These are phyloP conservation scores for Metopolophium dirhodum DNA, from an alignment of 1,140 invertebrate species.

Conservation along the genomic window DNA sequence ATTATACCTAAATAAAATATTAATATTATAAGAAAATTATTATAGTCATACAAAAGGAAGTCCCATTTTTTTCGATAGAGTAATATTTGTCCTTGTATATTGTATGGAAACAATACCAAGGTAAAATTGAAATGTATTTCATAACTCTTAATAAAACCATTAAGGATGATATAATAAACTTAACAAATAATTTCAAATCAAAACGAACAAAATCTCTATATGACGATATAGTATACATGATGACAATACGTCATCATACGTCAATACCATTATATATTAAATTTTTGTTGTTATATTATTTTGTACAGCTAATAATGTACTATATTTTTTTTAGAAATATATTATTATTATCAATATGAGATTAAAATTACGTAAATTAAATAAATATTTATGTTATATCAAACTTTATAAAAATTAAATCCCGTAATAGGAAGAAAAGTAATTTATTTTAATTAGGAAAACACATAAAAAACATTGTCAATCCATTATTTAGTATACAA, in stretches of 20 bases:
- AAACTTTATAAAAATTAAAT: background rate
- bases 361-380: background rate
- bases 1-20: background rate
- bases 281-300: background rate
- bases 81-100: slow-evolving; percentile 20
- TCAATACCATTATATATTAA: background rate
- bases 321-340: background rate
- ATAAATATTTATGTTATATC: background rate
- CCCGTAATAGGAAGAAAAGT: background rate
- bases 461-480: background rate
- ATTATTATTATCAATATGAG: background rate
- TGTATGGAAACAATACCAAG: slow-evolving; percentile 21
- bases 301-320: background rate
- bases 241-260: background rate
- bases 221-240: background rate
- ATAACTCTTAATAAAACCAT: background rate
- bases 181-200: background rate
- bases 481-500: background rate
- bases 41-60: background rate
- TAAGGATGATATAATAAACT: background rate
- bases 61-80: background rate
- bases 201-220: background rate
- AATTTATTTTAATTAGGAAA: background rate
- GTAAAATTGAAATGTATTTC: background rate
- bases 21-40: background rate